Evolutionary conservation across 1,140 invertebrate genomes (phyloP).

Genomic region (Eueides isabella): DNA sequence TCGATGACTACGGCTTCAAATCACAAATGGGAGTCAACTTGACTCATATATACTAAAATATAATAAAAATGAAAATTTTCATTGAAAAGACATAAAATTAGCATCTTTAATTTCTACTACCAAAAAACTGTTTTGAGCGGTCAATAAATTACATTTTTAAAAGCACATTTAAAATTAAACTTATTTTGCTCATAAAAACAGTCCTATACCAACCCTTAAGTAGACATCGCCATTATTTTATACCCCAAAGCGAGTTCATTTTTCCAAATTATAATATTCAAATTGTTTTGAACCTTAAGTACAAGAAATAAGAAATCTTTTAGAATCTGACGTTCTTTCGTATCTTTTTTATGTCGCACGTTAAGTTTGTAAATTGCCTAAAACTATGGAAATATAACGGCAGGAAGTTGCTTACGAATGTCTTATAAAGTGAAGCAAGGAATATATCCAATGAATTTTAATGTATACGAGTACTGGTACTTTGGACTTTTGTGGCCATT

Average conservation of each 20-base stretch:
- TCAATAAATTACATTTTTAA: constrained; percentile 5
- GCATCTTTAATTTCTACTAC: not conserved
- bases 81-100: not conserved
- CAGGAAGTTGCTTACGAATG: constrained; percentile 78
- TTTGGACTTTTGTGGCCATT: constrained; percentile 26
- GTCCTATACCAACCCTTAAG: not conserved
- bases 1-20: not conserved
- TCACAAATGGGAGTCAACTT: not conserved
- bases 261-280: not conserved
- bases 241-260: not conserved
- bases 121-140: not conserved
- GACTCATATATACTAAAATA: not conserved
- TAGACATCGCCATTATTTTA: not conserved
- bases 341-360: constrained; percentile 9
- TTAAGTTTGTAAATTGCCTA: constrained; percentile 43
- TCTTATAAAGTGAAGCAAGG: constrained; percentile 64
- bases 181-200: not conserved
- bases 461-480: constrained; percentile 38
- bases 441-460: constrained; percentile 66
- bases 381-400: constrained; percentile 76
- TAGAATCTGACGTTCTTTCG: not conserved
- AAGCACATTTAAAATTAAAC: not conserved
- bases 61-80: no score
- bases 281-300: constrained; percentile 19
- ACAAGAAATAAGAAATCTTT: constrained; percentile 16